Evolutionary conservation across 2,797 vertebrate genomes (phyloP).

Genomic region (Craterocephalus amniculus): DNA sequence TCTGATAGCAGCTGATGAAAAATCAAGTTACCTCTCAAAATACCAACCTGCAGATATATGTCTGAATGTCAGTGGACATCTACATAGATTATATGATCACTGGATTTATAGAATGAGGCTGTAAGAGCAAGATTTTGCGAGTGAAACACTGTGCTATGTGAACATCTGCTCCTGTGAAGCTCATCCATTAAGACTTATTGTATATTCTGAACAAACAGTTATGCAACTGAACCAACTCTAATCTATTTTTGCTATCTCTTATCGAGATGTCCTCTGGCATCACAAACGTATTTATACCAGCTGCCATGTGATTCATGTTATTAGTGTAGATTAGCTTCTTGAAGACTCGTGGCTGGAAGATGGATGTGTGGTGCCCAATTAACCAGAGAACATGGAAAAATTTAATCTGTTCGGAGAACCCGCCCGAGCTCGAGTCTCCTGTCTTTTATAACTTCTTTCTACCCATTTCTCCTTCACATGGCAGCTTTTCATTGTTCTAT

Average conservation of each 20-base stretch:
- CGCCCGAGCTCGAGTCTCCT: conserved; percentile 35
- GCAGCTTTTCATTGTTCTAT: conserved; percentile 67
- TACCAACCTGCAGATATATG: conserved; percentile 2
- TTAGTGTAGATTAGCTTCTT: conserved; percentile 41
- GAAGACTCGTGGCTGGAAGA: conserved; percentile 47
- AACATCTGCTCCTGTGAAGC: background rate
- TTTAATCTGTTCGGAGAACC: conserved; percentile 72
- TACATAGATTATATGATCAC: background rate
- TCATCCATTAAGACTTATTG: background rate
- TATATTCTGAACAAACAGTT: background rate
- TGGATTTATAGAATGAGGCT: background rate
- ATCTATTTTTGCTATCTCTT: conserved; percentile 14
- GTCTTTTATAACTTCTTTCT: conserved; percentile 55
- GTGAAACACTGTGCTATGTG: background rate
- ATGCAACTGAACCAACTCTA: background rate
- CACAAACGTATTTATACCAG: conserved; percentile 47
- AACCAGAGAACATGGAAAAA: conserved; percentile 68
- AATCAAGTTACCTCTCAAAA: background rate
- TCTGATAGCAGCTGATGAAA: conserved; percentile 5
- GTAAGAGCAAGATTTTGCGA: background rate
- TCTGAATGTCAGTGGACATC: background rate
- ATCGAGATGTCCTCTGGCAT: conserved; percentile 25
- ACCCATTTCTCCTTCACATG: conserved; percentile 42
- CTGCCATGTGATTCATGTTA: conserved; percentile 53
- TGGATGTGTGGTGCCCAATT: conserved; percentile 62